Evolutionary conservation across 2,113 vertebrate genomes (phyloP).

Genomic region (Ia io): DNA sequence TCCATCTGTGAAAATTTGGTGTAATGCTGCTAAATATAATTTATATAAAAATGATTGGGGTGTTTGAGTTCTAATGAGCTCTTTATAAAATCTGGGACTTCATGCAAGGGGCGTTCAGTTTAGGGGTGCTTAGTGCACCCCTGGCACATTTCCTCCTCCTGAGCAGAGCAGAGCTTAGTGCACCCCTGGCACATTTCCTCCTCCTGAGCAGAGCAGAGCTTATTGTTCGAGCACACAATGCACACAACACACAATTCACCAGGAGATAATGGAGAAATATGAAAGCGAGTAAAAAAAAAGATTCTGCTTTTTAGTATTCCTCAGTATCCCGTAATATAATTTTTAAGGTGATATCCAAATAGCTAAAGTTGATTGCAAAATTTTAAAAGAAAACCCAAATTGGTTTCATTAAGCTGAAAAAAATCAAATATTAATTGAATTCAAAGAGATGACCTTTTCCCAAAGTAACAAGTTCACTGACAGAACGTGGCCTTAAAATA

Average conservation of each 20-base stretch:
- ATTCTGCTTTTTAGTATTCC: not conserved
- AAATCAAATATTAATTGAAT: not conserved
- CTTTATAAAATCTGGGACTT: not conserved
- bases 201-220: not conserved
- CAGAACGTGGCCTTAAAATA: not conserved
- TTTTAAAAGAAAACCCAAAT: not conserved
- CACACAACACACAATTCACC: not conserved
- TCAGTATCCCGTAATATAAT: not conserved
- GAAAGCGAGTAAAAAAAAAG: not conserved
- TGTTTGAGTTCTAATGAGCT: not conserved
- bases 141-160: not conserved
- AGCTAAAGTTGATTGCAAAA: not conserved
- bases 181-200: not conserved
- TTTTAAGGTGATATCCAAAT: not conserved
- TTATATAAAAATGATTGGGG: not conserved
- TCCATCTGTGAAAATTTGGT: not conserved
- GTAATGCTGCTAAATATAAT: not conserved
- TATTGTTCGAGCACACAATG: not conserved
- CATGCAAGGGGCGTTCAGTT: not conserved
- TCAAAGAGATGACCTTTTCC: not conserved
- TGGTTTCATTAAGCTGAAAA: not conserved
- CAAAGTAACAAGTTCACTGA: not conserved
- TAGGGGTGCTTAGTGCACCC: not conserved
- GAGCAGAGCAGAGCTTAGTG: not conserved
- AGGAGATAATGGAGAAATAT: not conserved